These are phyloP conservation scores for Typhlichthys eigenmanni DNA, from an alignment of 2,797 vertebrate genomes.

Conservation along the genomic window DNA sequence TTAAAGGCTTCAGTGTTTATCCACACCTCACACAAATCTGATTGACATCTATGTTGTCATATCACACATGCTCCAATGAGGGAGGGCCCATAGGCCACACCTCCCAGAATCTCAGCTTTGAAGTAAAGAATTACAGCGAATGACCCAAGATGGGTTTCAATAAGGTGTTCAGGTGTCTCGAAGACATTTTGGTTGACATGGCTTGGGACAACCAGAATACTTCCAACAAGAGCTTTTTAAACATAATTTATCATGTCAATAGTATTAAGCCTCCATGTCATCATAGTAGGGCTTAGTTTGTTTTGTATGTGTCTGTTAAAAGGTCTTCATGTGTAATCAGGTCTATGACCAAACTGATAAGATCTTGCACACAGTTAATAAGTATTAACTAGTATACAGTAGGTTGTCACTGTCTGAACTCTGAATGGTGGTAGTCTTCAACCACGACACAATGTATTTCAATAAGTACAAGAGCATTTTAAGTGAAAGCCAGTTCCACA, in stretches of 20 bases:
- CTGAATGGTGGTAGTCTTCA: slow-evolving; percentile 2
- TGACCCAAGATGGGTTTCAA: not conserved
- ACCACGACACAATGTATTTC: slow-evolving; percentile 9
- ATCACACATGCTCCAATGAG: slow-evolving; percentile 4
- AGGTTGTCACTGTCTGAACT: not conserved
- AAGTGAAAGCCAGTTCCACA: slow-evolving; percentile 8
- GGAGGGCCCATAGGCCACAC: not conserved
- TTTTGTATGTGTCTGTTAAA: slow-evolving; percentile 13
- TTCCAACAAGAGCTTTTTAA: slow-evolving; percentile 6
- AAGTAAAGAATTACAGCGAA: slow-evolving; percentile 14
- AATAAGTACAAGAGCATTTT: slow-evolving; percentile 16
- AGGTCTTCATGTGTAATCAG: slow-evolving; percentile 17
- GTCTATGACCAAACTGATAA: slow-evolving; percentile 52
- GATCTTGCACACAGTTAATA: slow-evolving; percentile 13
- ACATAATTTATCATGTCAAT: not conserved
- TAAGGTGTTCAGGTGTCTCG: slow-evolving; percentile 6
- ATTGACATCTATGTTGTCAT: not conserved
- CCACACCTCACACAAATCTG: slow-evolving; percentile 5
- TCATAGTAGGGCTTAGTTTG: slow-evolving; percentile 16
- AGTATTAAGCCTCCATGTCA: slow-evolving; percentile 13
- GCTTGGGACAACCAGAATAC: not conserved
- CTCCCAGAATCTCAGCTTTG: slow-evolving; percentile 6
- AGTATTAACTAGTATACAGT: slow-evolving; percentile 11
- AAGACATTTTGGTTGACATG: slow-evolving; percentile 5
- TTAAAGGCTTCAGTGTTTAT: slow-evolving; percentile 5